Conservation (phyloP, 2,113 vertebrate species). For the Takifugu bimaculatus region DNA sequence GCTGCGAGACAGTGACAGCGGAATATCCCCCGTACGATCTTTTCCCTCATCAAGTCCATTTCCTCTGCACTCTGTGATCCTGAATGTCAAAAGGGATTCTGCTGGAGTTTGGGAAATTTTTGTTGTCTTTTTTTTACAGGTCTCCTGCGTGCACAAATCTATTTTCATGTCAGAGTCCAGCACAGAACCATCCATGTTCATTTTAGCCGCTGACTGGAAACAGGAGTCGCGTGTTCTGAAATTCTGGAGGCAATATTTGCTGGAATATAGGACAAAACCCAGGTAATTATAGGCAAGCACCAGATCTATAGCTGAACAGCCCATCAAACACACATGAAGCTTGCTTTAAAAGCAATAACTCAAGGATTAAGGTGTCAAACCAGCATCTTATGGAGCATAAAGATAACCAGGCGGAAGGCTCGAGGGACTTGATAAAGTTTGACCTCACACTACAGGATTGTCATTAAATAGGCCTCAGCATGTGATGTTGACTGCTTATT, state of each 20-base stretch:
- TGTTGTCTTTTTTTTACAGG: not conserved
- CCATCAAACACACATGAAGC: not conserved
- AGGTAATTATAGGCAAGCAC: not conserved
- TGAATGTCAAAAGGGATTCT: constrained; percentile 30
- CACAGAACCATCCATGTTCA: not conserved
- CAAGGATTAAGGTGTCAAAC: constrained; percentile 1
- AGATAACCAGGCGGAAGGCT: not conserved
- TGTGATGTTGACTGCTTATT: too few species aligned
- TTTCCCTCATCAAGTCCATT: constrained; percentile 34
- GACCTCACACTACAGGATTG: too few species aligned
- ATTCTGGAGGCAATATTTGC: not conserved
- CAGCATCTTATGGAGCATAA: not conserved
- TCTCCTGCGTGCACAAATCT: constrained; percentile 6
- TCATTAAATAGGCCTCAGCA: too few species aligned
- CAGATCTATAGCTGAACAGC: constrained; percentile 8
- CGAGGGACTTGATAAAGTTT: not conserved
- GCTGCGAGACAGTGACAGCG: not conserved
- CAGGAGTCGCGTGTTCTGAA: not conserved
- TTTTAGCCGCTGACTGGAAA: not conserved
- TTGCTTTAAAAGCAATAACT: not conserved
- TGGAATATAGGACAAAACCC: constrained; percentile 11
- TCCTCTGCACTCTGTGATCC: constrained; percentile 15
- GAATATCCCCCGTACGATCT: constrained; percentile 7
- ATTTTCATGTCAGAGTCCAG: constrained; percentile 10
- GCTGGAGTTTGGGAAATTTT: not conserved